Conservation (phyloP, 2,888 invertebrate genomes). For the Pomacea canaliculata region DNA sequence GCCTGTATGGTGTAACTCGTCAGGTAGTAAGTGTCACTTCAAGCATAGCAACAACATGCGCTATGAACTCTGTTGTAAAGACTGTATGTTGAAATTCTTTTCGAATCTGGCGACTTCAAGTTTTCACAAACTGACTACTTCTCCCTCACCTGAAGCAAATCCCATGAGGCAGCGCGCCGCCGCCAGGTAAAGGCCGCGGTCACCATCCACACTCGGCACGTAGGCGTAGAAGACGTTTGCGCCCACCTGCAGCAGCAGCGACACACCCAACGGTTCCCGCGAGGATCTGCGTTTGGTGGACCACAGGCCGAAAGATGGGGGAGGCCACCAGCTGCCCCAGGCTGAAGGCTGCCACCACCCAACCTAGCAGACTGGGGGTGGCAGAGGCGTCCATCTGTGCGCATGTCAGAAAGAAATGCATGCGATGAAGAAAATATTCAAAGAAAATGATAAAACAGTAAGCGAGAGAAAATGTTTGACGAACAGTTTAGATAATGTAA, state of each 20-base stretch:
- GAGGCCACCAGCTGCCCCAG: constrained; percentile 68
- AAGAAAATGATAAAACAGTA: neutral
- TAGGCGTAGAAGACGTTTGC: constrained; percentile 68
- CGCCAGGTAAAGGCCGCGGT: constrained; percentile 49
- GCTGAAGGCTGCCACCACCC: constrained; percentile 67
- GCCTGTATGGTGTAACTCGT: too few relatives aligned
- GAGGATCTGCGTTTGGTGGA: constrained; percentile 52
- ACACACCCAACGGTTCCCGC: constrained; percentile 60
- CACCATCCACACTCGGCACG: constrained; percentile 52
- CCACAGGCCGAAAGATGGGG: constrained; percentile 67
- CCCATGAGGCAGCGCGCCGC: constrained; percentile 64
- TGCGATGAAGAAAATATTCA: neutral
- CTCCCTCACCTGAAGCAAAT: constrained; percentile 63
- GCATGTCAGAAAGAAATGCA: neutral
- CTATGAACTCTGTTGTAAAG: too few relatives aligned
- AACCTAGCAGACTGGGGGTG: constrained; percentile 63
- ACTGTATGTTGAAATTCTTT: too few relatives aligned
- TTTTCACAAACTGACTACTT: too few relatives aligned
- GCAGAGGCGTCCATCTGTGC: constrained; percentile 52
- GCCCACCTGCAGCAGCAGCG: constrained; percentile 59
- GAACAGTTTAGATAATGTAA: too few relatives aligned
- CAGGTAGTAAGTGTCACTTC: too few relatives aligned
- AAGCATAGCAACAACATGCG: too few relatives aligned
- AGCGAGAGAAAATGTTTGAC: too few relatives aligned
- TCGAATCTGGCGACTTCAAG: too few relatives aligned